Conservation (phyloP, 2,113 vertebrate genomes). For the Phylloscopus trochilus region DNA sequence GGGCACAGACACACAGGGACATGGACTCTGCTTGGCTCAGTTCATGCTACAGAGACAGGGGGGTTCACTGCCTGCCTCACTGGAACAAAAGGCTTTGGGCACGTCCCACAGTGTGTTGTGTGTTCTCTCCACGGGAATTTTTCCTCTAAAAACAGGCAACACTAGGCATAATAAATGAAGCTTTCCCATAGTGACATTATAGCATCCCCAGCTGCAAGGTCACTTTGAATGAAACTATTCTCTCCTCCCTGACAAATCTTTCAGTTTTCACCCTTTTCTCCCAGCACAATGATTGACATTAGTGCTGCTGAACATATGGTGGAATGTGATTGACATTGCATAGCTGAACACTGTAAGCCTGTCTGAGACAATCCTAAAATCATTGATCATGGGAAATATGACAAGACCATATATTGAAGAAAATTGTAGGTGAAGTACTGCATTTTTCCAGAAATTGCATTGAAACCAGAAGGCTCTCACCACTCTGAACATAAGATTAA, state of each 20-base stretch:
- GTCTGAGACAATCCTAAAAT: not conserved
- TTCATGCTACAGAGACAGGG: not conserved
- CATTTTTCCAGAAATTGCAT: not conserved
- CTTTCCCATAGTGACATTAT: not conserved
- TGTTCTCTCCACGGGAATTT: not conserved
- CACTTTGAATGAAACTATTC: not conserved
- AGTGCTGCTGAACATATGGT: too few species aligned
- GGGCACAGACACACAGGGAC: not conserved
- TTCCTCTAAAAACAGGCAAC: not conserved
- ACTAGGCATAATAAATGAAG: not conserved
- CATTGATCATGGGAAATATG: not conserved
- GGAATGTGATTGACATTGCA: too few species aligned
- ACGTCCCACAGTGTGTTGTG: not conserved
- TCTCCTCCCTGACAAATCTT: not conserved
- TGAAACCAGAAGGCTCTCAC: not conserved
- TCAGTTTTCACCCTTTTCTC: not conserved
- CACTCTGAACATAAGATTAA: not conserved
- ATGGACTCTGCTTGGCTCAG: accelerated
- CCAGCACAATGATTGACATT: not conserved
- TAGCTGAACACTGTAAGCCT: not conserved
- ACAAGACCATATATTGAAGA: not conserved
- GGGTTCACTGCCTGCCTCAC: not conserved
- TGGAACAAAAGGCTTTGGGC: not conserved
- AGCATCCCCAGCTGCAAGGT: not conserved
- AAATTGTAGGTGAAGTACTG: not conserved